phyloP scores from a whole-genome alignment of 2,113 vertebrate genomes.

The Thomomys bottae region DNA sequence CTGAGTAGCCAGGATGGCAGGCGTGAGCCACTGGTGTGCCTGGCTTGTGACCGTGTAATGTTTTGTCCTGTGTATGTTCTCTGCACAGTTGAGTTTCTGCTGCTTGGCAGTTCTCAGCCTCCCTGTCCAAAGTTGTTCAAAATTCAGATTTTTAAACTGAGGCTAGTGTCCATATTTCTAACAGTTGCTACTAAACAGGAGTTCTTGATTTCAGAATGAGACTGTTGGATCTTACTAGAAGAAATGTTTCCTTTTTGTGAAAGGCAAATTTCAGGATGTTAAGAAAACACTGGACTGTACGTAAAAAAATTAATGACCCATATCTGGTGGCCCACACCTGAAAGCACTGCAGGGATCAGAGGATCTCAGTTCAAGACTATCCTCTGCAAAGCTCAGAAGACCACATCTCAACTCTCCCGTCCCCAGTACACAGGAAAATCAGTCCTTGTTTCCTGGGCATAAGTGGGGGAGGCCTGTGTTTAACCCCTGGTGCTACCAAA shows the following conservation, averaged over 20 bases:
- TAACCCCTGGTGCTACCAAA: not conserved
- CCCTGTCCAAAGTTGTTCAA: not conserved
- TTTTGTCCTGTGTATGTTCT: not conserved
- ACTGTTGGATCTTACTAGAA: not conserved
- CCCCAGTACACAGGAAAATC: too few species aligned
- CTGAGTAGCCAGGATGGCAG: too few species aligned
- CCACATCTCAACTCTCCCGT: too few species aligned
- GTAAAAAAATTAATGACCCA: not conserved
- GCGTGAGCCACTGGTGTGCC: too few species aligned
- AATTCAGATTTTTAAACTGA: conserved; percentile 38
- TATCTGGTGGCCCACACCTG: too few species aligned
- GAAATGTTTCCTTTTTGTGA: not conserved
- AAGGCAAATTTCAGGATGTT: not conserved
- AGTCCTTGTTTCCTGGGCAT: too few species aligned
- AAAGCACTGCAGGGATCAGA: too few species aligned
- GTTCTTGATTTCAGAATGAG: not conserved
- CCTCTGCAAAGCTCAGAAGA: too few species aligned
- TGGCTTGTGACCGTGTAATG: not conserved
- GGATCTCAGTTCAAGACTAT: too few species aligned
- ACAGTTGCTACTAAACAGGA: not conserved
- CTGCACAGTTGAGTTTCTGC: not conserved
- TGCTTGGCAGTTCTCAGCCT: not conserved
- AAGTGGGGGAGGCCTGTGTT: too few species aligned
- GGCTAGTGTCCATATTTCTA: not conserved
- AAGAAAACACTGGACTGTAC: not conserved